Base-by-base conservation (phyloP, 2,113 vertebrate genomes). In the Megaceryle maxima region DNA sequence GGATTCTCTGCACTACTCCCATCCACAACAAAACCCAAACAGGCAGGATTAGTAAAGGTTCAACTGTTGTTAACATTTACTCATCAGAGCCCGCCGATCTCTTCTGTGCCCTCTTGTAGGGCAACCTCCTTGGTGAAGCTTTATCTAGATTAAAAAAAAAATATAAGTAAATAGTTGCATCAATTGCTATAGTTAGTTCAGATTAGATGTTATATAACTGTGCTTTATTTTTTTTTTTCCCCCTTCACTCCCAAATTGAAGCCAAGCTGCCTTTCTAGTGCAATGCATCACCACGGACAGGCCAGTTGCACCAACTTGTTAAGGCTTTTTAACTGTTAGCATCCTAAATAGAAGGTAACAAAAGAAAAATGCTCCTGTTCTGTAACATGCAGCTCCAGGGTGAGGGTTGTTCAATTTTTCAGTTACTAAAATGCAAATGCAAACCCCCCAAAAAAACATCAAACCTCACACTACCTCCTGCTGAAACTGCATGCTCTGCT, bases 71-170 rank as follows among this genome's bases (percentile, higher is more conserved):
- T 92, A 97, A 96, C 88, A 97, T 98, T 99, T 98, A 99, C 99
- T 99, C 99, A 97, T 99, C 99, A n/a, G 99, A 99, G 97, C 99
- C 99, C 76, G 98, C 99, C 10, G 99, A 98, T 97, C 99, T 98
- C 95, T 99, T 99, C 98, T 99, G 99, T 80, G 97, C 99, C 97
- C 99, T 98, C 96, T 99, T 99, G 97, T 99, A 99, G 76, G 99
- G 99, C 96, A 99, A 98, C 97, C 98, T 98, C 95, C 98, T 98
- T 0, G 99, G 99, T 70, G 99, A 99, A n/a, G 99, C 98, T 98
- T 99, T 99, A 97, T 99, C 99, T 99, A 90, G 20, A 80, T 44
- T 17, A 53, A 75, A 85, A 94, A 94, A 26, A 92, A 19, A 22
- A 75, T 18, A 70, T 37, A 37, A 37, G n/a, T 50, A 48, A 88